Evolutionary conservation across 2,888 invertebrate species (phyloP).

Genomic region (Achlya flavicornis): DNA sequence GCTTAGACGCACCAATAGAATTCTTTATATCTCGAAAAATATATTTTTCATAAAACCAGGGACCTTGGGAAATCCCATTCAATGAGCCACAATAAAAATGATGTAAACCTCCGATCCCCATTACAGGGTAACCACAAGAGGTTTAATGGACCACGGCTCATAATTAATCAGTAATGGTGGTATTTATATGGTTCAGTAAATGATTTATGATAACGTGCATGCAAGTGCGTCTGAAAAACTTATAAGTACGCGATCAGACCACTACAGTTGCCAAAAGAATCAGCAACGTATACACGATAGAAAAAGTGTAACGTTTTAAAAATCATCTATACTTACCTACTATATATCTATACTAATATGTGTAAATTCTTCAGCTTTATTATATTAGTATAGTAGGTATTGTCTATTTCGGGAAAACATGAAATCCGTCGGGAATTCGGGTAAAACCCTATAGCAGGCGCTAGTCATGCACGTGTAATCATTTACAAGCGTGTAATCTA

Average conservation of each 20-base stretch:
- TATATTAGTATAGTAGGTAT: no score
- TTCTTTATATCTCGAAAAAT: no score
- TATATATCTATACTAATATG: no score
- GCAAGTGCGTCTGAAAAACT: conserved; percentile 70
- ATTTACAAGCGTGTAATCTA: no score
- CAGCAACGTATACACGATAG: conserved; percentile 47
- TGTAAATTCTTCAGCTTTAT: no score
- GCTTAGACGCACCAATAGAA: no score
- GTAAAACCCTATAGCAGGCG: no score
- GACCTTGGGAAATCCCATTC: background rate
- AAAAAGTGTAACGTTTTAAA: conserved; percentile 33
- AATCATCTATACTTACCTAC: background rate
- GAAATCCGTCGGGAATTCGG: background rate
- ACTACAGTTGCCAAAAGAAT: conserved; percentile 77
- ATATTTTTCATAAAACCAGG: no score
- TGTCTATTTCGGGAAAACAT: no score
- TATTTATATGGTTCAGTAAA: conserved; percentile 37
- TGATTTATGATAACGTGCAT: conserved; percentile 74
- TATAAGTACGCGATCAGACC: conserved; percentile 52
- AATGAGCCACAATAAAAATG: background rate
- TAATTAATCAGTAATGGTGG: conserved; percentile 39
- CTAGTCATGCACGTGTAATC: no score
- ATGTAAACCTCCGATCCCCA: background rate
- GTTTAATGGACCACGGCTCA: conserved; percentile 31
- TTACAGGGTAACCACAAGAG: conserved; percentile 14